phyloP scores from a whole-genome alignment of 2,888 invertebrate genomes.

The Slavum lentiscoides region DNA sequence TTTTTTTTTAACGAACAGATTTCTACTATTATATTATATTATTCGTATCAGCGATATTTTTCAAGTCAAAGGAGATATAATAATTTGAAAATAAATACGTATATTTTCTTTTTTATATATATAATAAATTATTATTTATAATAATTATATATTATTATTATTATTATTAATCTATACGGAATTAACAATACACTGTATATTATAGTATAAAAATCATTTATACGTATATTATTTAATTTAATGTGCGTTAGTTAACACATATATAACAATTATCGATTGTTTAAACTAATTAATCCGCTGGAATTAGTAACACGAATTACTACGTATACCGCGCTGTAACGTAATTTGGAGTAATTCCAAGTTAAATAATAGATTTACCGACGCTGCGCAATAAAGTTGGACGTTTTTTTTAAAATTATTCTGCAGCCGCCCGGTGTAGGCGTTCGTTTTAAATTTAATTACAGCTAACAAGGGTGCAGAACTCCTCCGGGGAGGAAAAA shows the following conservation, averaged over 20 bases:
- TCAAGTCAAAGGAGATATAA: too few species aligned
- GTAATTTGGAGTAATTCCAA: conserved; percentile 18
- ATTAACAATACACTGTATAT: too few species aligned
- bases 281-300: not conserved
- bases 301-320: not conserved
- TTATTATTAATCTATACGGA: not conserved
- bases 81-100: too few species aligned
- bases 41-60: too few species aligned
- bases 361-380: conserved; percentile 1
- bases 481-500: not conserved
- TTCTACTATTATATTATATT: not conserved
- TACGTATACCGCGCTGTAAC: not conserved
- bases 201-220: not conserved
- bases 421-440: not conserved
- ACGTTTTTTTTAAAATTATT: conserved; percentile 29
- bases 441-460: conserved; percentile 34
- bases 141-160: too few species aligned
- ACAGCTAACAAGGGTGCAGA: conserved; percentile 20
- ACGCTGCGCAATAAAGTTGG: not conserved
- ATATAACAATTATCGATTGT: not conserved
- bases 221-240: not conserved
- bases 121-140: too few species aligned
- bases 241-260: conserved; percentile 3
- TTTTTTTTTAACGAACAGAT: not conserved
- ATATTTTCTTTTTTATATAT: not conserved